Conservation (phyloP, 2,113 vertebrate species). For the Marcusenius ussheri region DNA sequence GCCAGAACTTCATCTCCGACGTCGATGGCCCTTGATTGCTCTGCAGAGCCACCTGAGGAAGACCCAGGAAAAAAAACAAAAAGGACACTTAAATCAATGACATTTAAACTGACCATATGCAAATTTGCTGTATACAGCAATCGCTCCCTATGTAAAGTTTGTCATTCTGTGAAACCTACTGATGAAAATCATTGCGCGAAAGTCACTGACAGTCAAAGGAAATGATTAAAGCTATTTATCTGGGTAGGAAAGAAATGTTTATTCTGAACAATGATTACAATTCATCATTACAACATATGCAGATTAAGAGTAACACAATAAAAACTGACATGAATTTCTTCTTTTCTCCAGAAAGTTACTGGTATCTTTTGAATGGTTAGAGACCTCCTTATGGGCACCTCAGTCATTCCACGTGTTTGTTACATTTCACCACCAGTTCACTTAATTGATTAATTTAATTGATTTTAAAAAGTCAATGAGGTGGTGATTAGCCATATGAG, state of each 20-base stretch:
- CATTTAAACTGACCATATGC: neutral
- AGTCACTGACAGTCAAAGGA: neutral
- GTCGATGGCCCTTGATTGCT: conserved; percentile 73
- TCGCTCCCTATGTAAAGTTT: neutral
- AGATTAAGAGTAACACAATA: too few relatives aligned
- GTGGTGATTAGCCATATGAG: neutral
- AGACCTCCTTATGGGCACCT: neutral
- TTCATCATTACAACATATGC: too few relatives aligned
- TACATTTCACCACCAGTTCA: neutral
- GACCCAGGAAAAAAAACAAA: neutral
- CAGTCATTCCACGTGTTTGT: neutral
- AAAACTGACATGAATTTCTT: too few relatives aligned
- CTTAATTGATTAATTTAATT: neutral
- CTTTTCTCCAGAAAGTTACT: neutral
- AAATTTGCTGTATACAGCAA: neutral
- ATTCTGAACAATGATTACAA: neutral
- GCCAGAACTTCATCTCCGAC: conserved; percentile 84
- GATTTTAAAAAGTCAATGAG: neutral
- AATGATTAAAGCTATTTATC: neutral
- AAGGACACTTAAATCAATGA: neutral
- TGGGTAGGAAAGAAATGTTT: neutral
- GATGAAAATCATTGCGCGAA: neutral
- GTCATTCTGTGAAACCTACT: neutral
- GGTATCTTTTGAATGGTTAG: neutral
- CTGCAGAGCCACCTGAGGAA: conserved; percentile 74